Percentiles rank a stretch among this genome's conserved stretches.
phyloP scores from a whole-genome alignment of 2,113 vertebrate genomes.

The Erythrolamprus reginae region DNA sequence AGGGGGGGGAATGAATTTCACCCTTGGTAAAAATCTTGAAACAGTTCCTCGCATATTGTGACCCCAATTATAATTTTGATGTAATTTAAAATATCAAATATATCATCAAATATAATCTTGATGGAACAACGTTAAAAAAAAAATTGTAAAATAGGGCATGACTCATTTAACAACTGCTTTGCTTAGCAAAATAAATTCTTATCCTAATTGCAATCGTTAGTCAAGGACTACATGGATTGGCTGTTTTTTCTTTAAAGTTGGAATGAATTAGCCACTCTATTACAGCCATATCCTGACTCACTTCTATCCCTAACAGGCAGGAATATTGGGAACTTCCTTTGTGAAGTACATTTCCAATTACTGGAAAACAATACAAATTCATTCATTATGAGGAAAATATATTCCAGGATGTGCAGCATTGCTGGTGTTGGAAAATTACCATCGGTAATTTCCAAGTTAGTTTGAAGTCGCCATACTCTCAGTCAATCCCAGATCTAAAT shows the following conservation, averaged over 20 bases:
- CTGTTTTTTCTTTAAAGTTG: constrained; percentile 6
- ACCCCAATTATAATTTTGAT: background rate
- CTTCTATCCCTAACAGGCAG: constrained; percentile 5
- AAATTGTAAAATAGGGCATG: background rate
- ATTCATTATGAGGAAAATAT: constrained; percentile 17
- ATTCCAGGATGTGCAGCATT: background rate
- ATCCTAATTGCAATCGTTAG: background rate
- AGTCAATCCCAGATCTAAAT: background rate
- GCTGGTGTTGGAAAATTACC: background rate
- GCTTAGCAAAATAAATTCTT: background rate
- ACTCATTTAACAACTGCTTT: background rate
- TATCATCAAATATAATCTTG: background rate
- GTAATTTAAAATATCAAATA: no score
- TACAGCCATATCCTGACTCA: background rate
- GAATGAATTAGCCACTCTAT: rapidly evolving
- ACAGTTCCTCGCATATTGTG: background rate
- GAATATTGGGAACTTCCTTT: constrained; percentile 45
- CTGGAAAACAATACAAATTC: constrained; percentile 21
- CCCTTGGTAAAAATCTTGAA: background rate
- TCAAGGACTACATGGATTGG: background rate
- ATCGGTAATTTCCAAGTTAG: background rate
- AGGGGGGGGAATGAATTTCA: no score
- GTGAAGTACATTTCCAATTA: constrained; percentile 31
- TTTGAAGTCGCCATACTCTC: background rate
- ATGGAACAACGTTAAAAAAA: background rate